A percentile compares a stretch with the other conserved stretches of the same genome.
phyloP scores from a whole-genome alignment of 2,797 vertebrate genomes.

The Chiloscyllium punctatum region DNA sequence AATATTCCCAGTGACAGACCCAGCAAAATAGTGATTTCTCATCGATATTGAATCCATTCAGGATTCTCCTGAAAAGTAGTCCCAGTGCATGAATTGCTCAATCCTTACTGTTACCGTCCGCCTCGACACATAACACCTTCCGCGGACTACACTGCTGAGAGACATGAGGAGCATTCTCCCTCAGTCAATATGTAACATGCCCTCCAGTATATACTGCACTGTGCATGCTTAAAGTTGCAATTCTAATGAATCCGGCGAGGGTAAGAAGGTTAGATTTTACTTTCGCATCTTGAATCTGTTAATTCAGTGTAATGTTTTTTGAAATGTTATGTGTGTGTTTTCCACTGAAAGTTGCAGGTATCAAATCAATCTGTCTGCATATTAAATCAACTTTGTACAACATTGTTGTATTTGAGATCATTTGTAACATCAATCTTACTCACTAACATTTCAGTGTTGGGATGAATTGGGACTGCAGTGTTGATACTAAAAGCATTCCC shows the following conservation, averaged over 20 bases:
- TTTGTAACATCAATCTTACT: neutral
- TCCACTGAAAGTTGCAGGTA: neutral
- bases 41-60: neutral
- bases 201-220: too few species aligned
- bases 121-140: neutral
- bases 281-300: neutral
- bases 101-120: neutral
- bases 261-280: neutral
- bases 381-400: neutral
- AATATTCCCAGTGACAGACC: neutral
- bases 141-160: neutral
- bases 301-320: neutral
- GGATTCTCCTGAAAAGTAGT: neutral
- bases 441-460: neutral
- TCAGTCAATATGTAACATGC: neutral
- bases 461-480: neutral
- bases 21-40: neutral
- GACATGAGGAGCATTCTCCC: neutral
- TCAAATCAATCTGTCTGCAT: too few species aligned
- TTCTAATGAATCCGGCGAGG: neutral
- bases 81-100: neutral
- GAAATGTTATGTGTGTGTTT: neutral
- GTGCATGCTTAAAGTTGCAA: neutral
- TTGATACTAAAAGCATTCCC: neutral
- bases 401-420: neutral